Evolutionary conservation across 1,140 invertebrate genomes (phyloP).

Genomic region (Aricia agestis): DNA sequence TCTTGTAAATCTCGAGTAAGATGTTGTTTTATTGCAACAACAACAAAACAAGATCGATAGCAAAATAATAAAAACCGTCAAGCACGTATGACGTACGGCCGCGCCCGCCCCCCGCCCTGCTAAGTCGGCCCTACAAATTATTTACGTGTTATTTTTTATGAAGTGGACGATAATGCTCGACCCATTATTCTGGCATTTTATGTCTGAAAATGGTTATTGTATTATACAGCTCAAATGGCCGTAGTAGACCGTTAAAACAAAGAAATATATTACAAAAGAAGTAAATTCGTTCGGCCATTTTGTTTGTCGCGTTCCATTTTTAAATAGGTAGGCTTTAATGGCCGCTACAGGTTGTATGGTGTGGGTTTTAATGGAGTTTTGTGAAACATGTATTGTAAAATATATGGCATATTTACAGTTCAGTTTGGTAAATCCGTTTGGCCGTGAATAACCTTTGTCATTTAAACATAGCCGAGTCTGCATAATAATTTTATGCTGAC

Average conservation of each 20-base stretch:
- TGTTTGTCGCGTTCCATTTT: constrained; percentile 3
- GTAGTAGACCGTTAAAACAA: constrained; percentile 6
- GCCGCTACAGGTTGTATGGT: not conserved
- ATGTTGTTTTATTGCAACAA: not conserved
- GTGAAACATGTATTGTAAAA: not conserved
- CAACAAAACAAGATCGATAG: constrained; percentile 22
- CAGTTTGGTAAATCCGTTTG: no score
- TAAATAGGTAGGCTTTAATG: not conserved
- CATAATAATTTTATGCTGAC: no score
- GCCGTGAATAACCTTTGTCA: no score
- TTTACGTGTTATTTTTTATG: constrained; percentile 24
- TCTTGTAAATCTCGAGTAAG: not conserved
- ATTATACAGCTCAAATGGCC: constrained; percentile 9
- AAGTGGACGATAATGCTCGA: constrained; percentile 20
- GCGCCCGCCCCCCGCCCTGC: constrained; percentile 9
- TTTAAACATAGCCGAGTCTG: no score
- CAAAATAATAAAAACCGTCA: constrained; percentile 27
- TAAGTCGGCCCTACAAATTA: constrained; percentile 26
- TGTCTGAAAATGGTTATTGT: constrained; percentile 12
- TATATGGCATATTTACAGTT: no score
- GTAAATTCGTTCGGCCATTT: constrained; percentile 9
- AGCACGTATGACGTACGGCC: constrained; percentile 23
- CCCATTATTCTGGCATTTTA: constrained; percentile 14
- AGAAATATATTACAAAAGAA: constrained; percentile 15
- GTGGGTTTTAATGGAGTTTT: not conserved